Base-by-base conservation (phyloP, 2,888 invertebrate species). In the Stramonita haemastoma region DNA sequence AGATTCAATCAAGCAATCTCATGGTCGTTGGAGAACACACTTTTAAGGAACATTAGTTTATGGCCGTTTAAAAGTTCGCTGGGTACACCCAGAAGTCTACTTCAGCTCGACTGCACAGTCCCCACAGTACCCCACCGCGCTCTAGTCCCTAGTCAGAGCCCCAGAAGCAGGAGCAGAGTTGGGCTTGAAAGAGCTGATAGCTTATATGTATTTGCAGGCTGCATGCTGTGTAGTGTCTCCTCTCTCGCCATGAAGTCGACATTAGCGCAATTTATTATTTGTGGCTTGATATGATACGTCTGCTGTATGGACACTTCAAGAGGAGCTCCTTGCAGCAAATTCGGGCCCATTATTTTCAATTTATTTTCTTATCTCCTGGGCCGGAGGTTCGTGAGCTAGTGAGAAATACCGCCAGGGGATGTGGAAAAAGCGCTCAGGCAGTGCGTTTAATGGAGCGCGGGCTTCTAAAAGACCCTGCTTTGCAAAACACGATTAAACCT, bases 191-290 rank as follows among this genome's bases (percentile, higher is more conserved):
- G 56, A 77, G 57, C 2, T 26, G 77, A 29, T 56, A 57, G 56
- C 60, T 73, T 73, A 73, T 57, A 56, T 56, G 77, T 70, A 73
- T 70, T 32, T 66, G 32, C 22, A 73, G 85, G 22, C 57, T 29
- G 19, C 57, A 77, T 57, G 86, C 88, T 88, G 88, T 19, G 66
- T 22, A 0, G 73, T 29, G 89, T 70, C 73, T 32, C 70, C 11
- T 8, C 1, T 46, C 85, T 34, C 89, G 66, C 70, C 89, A 34
- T n/a, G 89, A 32, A 70, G 84, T 46, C 89, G 89, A 84, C 89
- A 89, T 89, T 89, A 89, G 46, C 70, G 70, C 89, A 89, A 89
- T 89, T 85, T 89, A 89, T 89, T 89, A 89, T 85, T 89, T 84
- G 83, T 32, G 89, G 34, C 85, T 66, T 89, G 89, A 89, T 89